Percentiles rank a stretch among this genome's conserved stretches.
Conservation (phyloP, 64 coral and sea anemone genomes). For the Montipora cactus region DNA sequence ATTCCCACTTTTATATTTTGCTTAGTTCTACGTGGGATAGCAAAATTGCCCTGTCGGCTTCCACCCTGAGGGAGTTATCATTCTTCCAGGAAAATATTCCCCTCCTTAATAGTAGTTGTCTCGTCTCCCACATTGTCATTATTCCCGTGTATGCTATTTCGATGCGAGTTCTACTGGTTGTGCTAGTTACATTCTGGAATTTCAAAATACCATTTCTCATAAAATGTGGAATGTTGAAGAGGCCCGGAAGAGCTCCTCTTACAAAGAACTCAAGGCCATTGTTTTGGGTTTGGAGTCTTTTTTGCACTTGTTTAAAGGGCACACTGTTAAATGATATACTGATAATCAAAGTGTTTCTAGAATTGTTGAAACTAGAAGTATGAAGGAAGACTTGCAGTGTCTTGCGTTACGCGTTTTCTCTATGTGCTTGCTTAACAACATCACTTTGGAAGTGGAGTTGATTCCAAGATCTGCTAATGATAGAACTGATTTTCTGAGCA, state of each 20-base stretch:
- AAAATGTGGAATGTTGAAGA: neutral
- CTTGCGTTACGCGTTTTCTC: neutral
- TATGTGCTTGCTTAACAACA: neutral
- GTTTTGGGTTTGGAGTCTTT: neutral
- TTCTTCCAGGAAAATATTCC: neutral
- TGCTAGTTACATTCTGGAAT: neutral
- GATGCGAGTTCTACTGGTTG: neutral
- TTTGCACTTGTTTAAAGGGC: neutral
- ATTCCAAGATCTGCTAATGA: conserved; percentile 10
- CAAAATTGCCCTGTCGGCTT: neutral
- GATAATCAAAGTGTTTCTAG: neutral
- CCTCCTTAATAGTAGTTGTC: neutral
- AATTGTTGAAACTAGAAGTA: too few relatives aligned
- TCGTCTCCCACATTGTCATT: neutral
- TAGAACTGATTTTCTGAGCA: neutral
- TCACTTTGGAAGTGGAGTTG: neutral
- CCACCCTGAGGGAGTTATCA: neutral
- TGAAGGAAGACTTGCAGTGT: too few relatives aligned
- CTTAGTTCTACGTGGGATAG: neutral
- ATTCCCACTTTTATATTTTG: neutral
- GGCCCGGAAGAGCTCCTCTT: neutral
- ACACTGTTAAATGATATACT: neutral
- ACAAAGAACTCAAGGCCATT: neutral
- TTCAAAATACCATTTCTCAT: neutral
- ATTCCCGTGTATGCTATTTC: neutral